phyloP scores from a whole-genome alignment of 2,888 invertebrate genomes.

The Platycnemis pennipes region DNA sequence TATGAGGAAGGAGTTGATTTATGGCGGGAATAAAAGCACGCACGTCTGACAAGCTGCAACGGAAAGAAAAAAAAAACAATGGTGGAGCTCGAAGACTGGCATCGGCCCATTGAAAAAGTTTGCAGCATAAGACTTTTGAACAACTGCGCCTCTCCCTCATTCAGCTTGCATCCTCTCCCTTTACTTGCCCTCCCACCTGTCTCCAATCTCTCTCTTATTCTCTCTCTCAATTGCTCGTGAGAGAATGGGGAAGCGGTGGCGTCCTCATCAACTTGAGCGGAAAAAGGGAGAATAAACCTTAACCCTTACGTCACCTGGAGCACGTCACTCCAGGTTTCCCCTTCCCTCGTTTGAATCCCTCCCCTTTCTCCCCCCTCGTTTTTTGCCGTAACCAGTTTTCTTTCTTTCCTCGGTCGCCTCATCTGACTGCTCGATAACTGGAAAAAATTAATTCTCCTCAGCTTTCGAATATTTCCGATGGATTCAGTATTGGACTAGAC shows the following conservation, averaged over 20 bases:
- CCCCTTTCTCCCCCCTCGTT: background rate
- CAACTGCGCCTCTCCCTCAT: conserved; percentile 48
- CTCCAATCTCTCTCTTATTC: background rate
- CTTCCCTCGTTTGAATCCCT: too few relatives aligned
- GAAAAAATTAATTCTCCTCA: background rate
- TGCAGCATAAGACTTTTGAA: conserved; percentile 62
- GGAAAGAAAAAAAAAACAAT: background rate
- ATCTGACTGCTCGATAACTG: background rate
- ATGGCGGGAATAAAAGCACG: conserved; percentile 8
- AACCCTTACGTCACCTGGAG: conserved; percentile 50
- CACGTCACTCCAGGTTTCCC: conserved; percentile 1
- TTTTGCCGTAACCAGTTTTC: background rate
- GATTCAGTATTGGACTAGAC: background rate
- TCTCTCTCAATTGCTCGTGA: background rate
- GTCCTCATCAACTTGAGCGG: conserved; percentile 36
- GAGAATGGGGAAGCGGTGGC: conserved; percentile 9
- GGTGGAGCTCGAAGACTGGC: conserved; percentile 9
- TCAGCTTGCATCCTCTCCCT: conserved; percentile 28
- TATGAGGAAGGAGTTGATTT: conserved; percentile 36
- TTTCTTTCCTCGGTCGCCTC: background rate
- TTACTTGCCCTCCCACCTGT: background rate
- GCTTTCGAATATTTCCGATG: background rate
- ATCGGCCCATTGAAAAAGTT: conserved; percentile 67
- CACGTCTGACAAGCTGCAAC: conserved; percentile 31
- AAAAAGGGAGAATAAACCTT: background rate